Evolutionary conservation across 2,888 invertebrate genomes (phyloP), one percentile per base, ranked within the genome.

Genomic region (Noctua fimbriata): DNA sequence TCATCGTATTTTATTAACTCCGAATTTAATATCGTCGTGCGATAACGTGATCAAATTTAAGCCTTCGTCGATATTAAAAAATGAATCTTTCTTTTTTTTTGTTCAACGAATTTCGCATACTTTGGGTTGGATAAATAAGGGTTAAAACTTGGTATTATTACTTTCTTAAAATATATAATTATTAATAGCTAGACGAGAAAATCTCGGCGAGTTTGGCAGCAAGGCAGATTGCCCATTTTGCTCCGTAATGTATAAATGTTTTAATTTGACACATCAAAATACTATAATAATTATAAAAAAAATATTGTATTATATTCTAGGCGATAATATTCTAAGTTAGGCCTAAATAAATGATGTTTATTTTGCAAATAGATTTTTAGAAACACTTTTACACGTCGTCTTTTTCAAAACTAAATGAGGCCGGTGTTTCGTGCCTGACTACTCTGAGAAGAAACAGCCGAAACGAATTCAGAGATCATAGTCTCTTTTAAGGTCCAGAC

Each of bases 1-100:
- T 89, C 82, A 88, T 79, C 85, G 65, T 74, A 80, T 80, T 74
- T 87, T 87, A 89, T 89, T 87, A 84, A 81, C 81, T 83, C 70
- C 44, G 72, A 86, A 79, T 83, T 80, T 88, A 86, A 87, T 87
- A 88, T 76, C 73, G 69, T 60, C 73, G 52, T 55, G 71, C 69
- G 74, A 83, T 83, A 78, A 81, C 83, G 78, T 70, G 78, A 89
- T 87, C 79, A 74, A 79, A 89, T 87, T 79, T 81, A 77, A 89
- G 70, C 81, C 72, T 75, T 70, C 79, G 24, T 24, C 76, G 71
- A 83, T 81, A 89, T 87, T 84, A 71, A 83, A 76, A 79, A 76
- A 41, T 14, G 58, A 78, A 72, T 60, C 32, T 14, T 63, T 70
- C 24, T 63, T 73, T 73, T 78, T 47, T 72, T 67, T 55, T 32